Evolutionary conservation across 1,140 invertebrate genomes (phyloP).

Genomic region (Drosophila obscura): DNA sequence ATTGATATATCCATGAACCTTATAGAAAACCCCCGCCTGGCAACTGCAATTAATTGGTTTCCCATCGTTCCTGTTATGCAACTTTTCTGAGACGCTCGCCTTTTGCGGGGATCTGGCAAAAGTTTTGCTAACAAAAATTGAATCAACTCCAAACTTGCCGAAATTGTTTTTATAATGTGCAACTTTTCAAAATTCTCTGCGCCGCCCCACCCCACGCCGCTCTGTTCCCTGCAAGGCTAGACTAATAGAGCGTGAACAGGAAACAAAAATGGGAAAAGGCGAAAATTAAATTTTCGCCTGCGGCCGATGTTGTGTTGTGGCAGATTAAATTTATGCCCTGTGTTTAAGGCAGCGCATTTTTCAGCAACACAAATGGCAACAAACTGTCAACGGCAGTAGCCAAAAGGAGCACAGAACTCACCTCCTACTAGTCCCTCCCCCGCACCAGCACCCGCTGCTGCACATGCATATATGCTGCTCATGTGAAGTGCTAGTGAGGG

Average conservation of each 20-base stretch:
- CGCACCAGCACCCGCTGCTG: slow-evolving; percentile 3
- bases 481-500: slow-evolving; percentile 15
- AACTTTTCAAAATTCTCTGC: slow-evolving; percentile 28
- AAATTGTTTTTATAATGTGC: slow-evolving; percentile 76
- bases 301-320: slow-evolving; percentile 19
- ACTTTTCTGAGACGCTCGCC: slow-evolving; percentile 8
- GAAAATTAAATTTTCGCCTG: slow-evolving; percentile 39
- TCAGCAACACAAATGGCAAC: slow-evolving; percentile 53
- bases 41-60: slow-evolving; percentile 38
- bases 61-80: neutral
- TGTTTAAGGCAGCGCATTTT: slow-evolving; percentile 52
- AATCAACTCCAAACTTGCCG: slow-evolving; percentile 68
- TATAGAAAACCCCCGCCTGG: neutral
- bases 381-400: slow-evolving; percentile 61
- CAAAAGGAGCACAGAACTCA: slow-evolving; percentile 18
- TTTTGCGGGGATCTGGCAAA: slow-evolving; percentile 52
- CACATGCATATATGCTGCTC: slow-evolving; percentile 36
- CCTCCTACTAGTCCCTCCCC: neutral
- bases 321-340: slow-evolving; percentile 65
- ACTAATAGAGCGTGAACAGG: slow-evolving; percentile 57
- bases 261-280: slow-evolving; percentile 8
- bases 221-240: slow-evolving; percentile 3
- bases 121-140: slow-evolving; percentile 67
- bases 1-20: slow-evolving; percentile 6
- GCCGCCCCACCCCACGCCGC: neutral